A percentile compares a stretch with the other conserved stretches of the same genome.
These are phyloP conservation scores for Fabriciana adippe DNA, from an alignment of 2,888 invertebrate species.

Conservation along the genomic window DNA sequence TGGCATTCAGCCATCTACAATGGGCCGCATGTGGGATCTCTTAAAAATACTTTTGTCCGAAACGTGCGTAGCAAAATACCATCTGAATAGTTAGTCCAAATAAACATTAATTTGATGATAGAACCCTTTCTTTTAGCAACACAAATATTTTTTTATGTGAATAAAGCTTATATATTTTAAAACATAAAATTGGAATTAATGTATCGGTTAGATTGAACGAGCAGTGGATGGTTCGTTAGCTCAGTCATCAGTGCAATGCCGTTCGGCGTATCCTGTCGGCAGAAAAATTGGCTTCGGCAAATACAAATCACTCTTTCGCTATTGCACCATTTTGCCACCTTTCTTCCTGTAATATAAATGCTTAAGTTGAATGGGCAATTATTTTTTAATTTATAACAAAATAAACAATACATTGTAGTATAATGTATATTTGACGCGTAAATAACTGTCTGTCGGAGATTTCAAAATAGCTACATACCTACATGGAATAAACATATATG, in stretches of 20 bases:
- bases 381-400: not conserved
- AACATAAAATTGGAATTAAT: conserved; percentile 64
- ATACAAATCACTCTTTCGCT: conserved; percentile 70
- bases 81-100: conserved; percentile 46
- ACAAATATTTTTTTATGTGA: not conserved
- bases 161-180: conserved; percentile 27
- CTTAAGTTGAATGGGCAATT: not conserved
- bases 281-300: conserved; percentile 71
- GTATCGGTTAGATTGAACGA: conserved; percentile 62
- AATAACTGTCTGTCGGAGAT: too few relatives aligned
- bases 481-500: too few relatives aligned
- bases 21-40: conserved; percentile 65
- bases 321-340: conserved; percentile 31
- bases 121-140: not conserved
- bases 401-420: too few relatives aligned
- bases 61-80: conserved; percentile 56
- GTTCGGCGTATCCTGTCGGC: conserved; percentile 58
- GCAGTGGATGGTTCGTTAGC: conserved; percentile 73
- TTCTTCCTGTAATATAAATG: conserved; percentile 13
- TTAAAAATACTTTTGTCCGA: conserved; percentile 69
- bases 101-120: not conserved
- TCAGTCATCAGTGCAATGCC: conserved; percentile 57
- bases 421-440: too few relatives aligned
- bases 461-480: too few relatives aligned
- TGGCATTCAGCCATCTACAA: conserved; percentile 79